phyloP scores from a whole-genome alignment of 2,888 invertebrate genomes.

The Epistrophe eligans region DNA sequence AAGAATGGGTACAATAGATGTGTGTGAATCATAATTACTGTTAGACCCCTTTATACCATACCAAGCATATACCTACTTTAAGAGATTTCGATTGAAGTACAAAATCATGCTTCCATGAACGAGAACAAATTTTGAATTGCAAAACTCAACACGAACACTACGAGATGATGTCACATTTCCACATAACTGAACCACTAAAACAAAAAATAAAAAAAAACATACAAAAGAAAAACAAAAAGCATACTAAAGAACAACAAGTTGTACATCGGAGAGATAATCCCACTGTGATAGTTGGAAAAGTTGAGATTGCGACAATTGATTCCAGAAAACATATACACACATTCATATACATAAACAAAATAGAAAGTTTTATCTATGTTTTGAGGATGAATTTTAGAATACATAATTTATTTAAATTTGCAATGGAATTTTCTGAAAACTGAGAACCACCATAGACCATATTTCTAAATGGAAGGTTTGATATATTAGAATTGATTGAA shows the following conservation, averaged over 20 bases:
- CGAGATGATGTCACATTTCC: slow-evolving; percentile 67
- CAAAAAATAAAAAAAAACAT: not conserved
- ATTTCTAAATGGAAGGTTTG: too few species aligned
- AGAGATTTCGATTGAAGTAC: slow-evolving; percentile 31
- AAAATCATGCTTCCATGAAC: slow-evolving; percentile 62
- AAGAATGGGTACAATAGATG: slow-evolving; percentile 12
- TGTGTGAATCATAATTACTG: slow-evolving; percentile 34
- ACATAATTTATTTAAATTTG: not conserved
- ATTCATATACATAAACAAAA: slow-evolving; percentile 1
- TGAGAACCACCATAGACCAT: too few species aligned
- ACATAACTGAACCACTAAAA: slow-evolving; percentile 33
- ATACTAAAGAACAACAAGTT: slow-evolving; percentile 33
- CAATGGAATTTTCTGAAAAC: not conserved
- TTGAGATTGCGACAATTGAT: slow-evolving; percentile 34
- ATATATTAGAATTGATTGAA: too few species aligned
- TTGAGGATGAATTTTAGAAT: not conserved
- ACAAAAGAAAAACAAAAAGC: not conserved
- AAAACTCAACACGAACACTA: slow-evolving; percentile 44
- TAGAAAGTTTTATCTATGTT: not conserved
- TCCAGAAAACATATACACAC: not conserved
- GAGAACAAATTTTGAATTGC: slow-evolving; percentile 51
- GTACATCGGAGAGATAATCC: slow-evolving; percentile 21
- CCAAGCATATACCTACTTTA: slow-evolving; percentile 3
- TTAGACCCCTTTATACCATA: not conserved
- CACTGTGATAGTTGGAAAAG: slow-evolving; percentile 23